A percentile compares a stretch with the other conserved stretches of the same genome.
phyloP scores from a whole-genome alignment of 2,888 invertebrate genomes.

The Calameuta pallipes region DNA sequence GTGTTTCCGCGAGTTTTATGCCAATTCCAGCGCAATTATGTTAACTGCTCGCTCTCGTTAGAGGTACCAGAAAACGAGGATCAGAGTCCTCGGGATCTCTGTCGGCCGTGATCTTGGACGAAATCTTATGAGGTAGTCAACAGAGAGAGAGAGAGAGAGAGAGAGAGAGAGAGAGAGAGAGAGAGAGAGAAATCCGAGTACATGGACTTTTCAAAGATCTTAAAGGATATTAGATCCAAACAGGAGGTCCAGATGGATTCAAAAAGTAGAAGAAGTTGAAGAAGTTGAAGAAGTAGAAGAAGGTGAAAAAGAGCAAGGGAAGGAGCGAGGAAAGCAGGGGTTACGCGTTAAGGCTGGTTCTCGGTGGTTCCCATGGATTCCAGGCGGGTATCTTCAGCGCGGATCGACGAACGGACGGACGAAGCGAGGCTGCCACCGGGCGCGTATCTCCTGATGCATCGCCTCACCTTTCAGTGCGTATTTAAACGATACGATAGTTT shows the following conservation, averaged over 20 bases:
- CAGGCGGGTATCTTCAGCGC: slow-evolving; percentile 63
- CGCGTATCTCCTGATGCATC: slow-evolving; percentile 66
- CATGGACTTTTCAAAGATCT: no score
- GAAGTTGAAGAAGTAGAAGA: neutral
- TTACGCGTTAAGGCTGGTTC: slow-evolving; percentile 59
- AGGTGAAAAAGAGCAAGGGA: neutral
- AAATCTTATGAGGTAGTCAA: neutral
- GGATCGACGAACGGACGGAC: slow-evolving; percentile 61
- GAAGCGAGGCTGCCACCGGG: slow-evolving; percentile 62
- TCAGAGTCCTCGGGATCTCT: no score
- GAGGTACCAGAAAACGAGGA: slow-evolving; percentile 27
- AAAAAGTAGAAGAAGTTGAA: neutral
- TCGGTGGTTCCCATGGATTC: slow-evolving; percentile 66
- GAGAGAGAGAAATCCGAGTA: no score
- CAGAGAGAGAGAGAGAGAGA: neutral
- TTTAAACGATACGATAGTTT: slow-evolving; percentile 67
- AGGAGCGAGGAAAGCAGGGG: slow-evolving; percentile 37
- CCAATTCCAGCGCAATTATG: slow-evolving; percentile 37
- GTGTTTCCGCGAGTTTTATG: slow-evolving; percentile 30
- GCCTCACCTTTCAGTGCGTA: slow-evolving; percentile 67
- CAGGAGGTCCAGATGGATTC: neutral
- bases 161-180: neutral
- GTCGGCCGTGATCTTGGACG: no score
- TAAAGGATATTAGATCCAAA: no score
- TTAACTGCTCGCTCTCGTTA: slow-evolving; percentile 32